Evolutionary conservation across 2,888 invertebrate species (phyloP), one percentile per base, ranked within the genome.

Genomic region (Macrosiphum euphorbiae): DNA sequence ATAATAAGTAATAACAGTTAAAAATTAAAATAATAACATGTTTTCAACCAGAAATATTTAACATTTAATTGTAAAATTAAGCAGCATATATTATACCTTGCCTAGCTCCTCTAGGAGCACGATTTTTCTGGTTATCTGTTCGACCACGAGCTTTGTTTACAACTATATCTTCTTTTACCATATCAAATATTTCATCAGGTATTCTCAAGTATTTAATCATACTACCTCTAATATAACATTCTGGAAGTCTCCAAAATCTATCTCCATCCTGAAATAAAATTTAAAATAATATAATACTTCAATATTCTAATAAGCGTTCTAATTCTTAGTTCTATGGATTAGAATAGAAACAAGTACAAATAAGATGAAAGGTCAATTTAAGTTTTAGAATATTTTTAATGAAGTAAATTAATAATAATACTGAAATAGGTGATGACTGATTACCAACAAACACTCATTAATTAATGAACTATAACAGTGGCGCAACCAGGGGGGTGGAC

Each of bases 161-260:
- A 95, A 98, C 97, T 0, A 98, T 98, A 95, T 99, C 99, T 96
- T 99, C 99, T 95, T 99, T 99, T 0, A 99, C 99, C 98, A 99
- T 99, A 95, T 99, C 99, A 94, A 99, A 99, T 41, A 99, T 99
- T 96, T 99, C 99, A 96, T 99, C 99, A 0, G 99, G 99, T 95
- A 99, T 99, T 95, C 99, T 97, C 50, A 99, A 96, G 96, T 99
- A 99, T 96, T 99, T 99, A 90, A 99, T 99, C 5, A 99, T 99
- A 95, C 99, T 99, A 0, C 99, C 99, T 95, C 99, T 97, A 94
- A 99, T 99, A 95, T 99, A 99, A 95, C 99, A 99, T 96, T 99
- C 99, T 0, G 99, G 99, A 98, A 99, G 99, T 95, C 99, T 97
- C 99, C 99, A 99, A 96, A 99, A 99, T 96, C 99, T 98, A 96